Percentiles rank a stretch among this genome's conserved stretches.
Evolutionary conservation across 2,888 invertebrate genomes (phyloP).

Genomic region (Andricus curvator): DNA sequence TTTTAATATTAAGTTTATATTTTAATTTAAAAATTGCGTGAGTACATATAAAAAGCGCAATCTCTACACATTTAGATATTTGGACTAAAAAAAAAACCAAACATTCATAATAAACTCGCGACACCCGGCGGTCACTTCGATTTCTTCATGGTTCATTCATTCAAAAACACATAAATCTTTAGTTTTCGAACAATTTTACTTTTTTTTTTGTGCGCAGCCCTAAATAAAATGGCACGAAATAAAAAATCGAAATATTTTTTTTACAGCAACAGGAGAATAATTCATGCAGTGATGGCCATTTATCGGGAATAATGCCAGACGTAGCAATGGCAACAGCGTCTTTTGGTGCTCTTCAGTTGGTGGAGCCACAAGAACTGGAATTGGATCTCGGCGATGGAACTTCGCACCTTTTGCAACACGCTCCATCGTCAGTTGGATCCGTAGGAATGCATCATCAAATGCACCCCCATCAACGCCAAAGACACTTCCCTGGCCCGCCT

Average conservation of each 20-base stretch:
- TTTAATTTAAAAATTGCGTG: too few species aligned
- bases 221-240: neutral
- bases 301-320: conserved; percentile 93
- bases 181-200: too few species aligned
- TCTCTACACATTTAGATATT: too few species aligned
- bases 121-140: too few species aligned
- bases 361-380: conserved; percentile 84
- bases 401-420: conserved; percentile 81
- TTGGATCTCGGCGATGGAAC: conserved; percentile 93
- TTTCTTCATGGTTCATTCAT: too few species aligned
- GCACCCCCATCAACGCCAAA: conserved; percentile 73
- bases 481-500: conserved; percentile 72
- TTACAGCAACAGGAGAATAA: conserved; percentile 79
- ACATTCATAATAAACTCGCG: too few species aligned
- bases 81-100: too few species aligned
- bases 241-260: conserved; percentile 17
- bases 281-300: conserved; percentile 84
- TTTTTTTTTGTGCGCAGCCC: too few species aligned
- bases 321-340: conserved; percentile 94
- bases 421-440: conserved; percentile 68
- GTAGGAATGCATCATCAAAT: conserved; percentile 71
- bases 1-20: too few species aligned
- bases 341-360: conserved; percentile 84
- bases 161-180: too few species aligned
- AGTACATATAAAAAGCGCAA: too few species aligned